These are phyloP conservation scores for Spialia ferax DNA, from an alignment of 2,888 invertebrate genomes.

Conservation along the genomic window DNA sequence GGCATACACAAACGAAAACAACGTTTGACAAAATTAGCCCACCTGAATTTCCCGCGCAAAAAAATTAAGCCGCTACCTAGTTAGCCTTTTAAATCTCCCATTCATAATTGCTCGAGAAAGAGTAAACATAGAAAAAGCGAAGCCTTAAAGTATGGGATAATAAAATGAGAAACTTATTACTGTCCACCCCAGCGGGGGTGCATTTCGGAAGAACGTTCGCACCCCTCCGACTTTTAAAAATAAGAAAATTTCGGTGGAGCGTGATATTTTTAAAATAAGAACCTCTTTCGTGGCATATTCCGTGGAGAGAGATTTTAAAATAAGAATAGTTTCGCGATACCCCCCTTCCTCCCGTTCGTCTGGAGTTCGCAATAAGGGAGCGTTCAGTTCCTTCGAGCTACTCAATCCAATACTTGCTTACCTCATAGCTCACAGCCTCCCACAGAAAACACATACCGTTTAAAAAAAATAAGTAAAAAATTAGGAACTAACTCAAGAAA, in stretches of 20 bases:
- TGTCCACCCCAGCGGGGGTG: constrained; percentile 76
- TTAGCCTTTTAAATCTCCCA: constrained; percentile 37
- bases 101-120: constrained; percentile 38
- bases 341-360: constrained; percentile 70
- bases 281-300: constrained; percentile 85
- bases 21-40: constrained; percentile 25
- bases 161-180: constrained; percentile 85
- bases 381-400: constrained; percentile 43
- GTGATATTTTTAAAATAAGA: constrained; percentile 87
- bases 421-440: no score
- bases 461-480: not conserved
- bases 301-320: constrained; percentile 86
- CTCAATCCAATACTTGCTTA: constrained; percentile 40
- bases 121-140: constrained; percentile 38
- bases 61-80: constrained; percentile 30
- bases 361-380: constrained; percentile 77
- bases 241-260: constrained; percentile 84
- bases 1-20: not conserved
- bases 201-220: constrained; percentile 83
- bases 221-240: constrained; percentile 81
- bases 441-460: not conserved
- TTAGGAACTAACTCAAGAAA: no score
- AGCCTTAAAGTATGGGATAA: constrained; percentile 39
- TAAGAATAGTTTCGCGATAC: constrained; percentile 86
- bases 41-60: constrained; percentile 29